Base-by-base conservation (phyloP, 2,888 invertebrate species). In the Dioctria rufipes region DNA sequence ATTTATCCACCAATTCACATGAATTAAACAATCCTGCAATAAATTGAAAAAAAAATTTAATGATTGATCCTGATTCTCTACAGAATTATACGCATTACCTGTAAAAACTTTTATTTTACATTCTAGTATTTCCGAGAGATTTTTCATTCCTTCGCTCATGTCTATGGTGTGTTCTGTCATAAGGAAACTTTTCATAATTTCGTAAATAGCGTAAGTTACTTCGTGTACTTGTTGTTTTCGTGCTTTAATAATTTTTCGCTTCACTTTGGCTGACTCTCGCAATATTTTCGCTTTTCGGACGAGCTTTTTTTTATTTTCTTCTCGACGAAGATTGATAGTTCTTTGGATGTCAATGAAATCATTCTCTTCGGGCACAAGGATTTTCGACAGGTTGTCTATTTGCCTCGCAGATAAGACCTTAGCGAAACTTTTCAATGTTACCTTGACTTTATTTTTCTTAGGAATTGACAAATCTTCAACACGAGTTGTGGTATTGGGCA, bases 121-220 rank as follows among this genome's bases (percentile, higher is more conserved):
- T 65, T 87, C 82, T 73, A 88, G 86, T 2, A 88, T 86, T 5
- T 84, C 78, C 2, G 85, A 86, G 8, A 88, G 83, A 0, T 85
- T 83, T 3, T 85, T 86, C 42, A 84, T 9, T 13, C 13, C 61
- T 9, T 13, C 4, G n/a, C 43, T 37, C 67, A 79, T 4, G 0
- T 80, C 58, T 3, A 87, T 85, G 13, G 87, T 87, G 81, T 87
- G 86, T 82, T 88, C 88, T 43, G 85, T 86, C 3, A 87, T 84
- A 0, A 88, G 84, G 69, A 86, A 88, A 3, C 87, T 87, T 66
- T 86, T 88, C 87, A 86, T 87, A 79, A 87, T 86, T 80, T 88
- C 88, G 71, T 86, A 88, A 9, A 89, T 82, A 0, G 86, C 85
- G 60, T 85, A 85, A 6, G 88, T 83, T 11, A 88, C 87, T 80